Evolutionary conservation across 2,888 invertebrate genomes (phyloP).

Genomic region (Rotaria socialis): DNA sequence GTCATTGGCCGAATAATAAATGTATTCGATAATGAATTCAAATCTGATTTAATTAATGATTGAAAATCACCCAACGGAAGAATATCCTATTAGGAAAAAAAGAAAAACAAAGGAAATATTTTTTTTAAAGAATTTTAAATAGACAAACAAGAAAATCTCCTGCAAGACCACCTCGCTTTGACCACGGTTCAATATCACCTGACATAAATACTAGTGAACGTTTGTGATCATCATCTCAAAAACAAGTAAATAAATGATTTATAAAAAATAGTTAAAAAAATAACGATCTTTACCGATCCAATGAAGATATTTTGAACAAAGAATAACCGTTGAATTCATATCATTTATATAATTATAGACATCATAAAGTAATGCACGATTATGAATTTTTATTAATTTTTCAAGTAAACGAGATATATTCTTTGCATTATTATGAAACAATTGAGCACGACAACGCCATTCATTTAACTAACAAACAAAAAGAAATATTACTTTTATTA

Average conservation of each 20-base stretch:
- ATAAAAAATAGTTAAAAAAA: no score
- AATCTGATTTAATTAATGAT: neutral
- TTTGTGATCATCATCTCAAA: neutral
- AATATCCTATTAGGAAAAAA: neutral
- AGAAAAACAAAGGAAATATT: neutral
- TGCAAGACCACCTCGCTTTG: neutral
- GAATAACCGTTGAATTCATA: neutral
- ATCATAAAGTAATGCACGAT: slow-evolving; percentile 30
- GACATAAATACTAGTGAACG: neutral
- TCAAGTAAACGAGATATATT: neutral
- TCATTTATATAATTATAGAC: slow-evolving; percentile 1
- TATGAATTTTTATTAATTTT: neutral
- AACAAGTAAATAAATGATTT: no score
- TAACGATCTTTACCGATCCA: neutral
- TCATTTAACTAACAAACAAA: neutral
- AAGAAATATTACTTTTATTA: no score
- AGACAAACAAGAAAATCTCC: slow-evolving; percentile 9
- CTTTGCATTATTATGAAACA: slow-evolving; percentile 1
- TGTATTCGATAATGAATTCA: neutral
- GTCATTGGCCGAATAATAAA: neutral
- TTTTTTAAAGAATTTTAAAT: neutral
- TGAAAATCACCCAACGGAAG: neutral
- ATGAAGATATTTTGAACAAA: slow-evolving; percentile 16
- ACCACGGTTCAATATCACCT: slow-evolving; percentile 37
- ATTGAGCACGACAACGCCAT: neutral